A percentile compares a stretch with the other conserved stretches of the same genome.
phyloP scores from a whole-genome alignment of 2,888 invertebrate species.

The Acleris emargana region DNA sequence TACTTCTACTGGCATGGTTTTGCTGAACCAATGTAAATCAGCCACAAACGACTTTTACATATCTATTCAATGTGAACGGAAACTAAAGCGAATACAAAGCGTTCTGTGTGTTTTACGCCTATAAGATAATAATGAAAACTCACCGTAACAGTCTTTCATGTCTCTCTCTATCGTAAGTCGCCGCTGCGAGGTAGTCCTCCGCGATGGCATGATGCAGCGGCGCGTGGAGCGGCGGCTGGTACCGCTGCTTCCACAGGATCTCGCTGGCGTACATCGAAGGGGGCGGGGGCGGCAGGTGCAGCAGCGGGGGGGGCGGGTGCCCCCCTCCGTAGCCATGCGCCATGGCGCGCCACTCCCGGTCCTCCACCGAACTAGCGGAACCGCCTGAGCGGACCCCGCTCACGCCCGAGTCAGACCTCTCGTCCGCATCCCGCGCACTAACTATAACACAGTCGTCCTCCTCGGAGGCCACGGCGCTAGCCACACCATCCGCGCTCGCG shows the following conservation, averaged over 20 bases:
- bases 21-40: too few species aligned
- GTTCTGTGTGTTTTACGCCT: neutral
- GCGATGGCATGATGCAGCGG: conserved; percentile 80
- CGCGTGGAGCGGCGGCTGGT: conserved; percentile 81
- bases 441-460: conserved; percentile 87
- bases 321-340: conserved; percentile 89
- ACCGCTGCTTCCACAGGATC: conserved; percentile 85
- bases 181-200: conserved; percentile 79
- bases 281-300: conserved; percentile 77
- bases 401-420: conserved; percentile 87
- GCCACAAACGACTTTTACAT: too few species aligned
- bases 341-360: conserved; percentile 89
- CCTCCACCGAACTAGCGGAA: conserved; percentile 90
- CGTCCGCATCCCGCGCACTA: conserved; percentile 84
- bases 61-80: too few species aligned
- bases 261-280: conserved; percentile 81
- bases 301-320: conserved; percentile 79
- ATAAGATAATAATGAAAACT: conserved; percentile 48
- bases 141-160: conserved; percentile 87
- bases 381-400: conserved; percentile 89
- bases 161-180: conserved; percentile 86
- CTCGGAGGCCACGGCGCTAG: conserved; percentile 83
- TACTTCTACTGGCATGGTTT: too few species aligned
- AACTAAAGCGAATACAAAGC: too few species aligned
- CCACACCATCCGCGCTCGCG: conserved; percentile 78